Base-by-base conservation (phyloP, 2,888 invertebrate species). In the Meloe dianella region DNA sequence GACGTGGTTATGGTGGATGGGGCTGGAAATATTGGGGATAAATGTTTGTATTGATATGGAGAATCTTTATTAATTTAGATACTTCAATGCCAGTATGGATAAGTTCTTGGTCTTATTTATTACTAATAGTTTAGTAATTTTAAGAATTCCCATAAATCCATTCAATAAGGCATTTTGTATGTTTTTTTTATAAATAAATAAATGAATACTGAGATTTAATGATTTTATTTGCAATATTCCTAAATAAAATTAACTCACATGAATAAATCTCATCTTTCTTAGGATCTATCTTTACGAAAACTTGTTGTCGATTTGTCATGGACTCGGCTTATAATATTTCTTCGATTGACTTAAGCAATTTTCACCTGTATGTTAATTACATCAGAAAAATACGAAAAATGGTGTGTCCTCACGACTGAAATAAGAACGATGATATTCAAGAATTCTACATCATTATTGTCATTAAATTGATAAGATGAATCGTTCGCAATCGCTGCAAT, bases 1-100 rank as follows among this genome's bases (percentile, higher is more conserved):
- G 74, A 38, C 60, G 65, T 29, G 72, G 73, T 14, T 71, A 66
- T 61, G 72, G 73, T 30, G 71, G 71, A 1, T 71, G 70, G 17
- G 61, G 73, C 14, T 66, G 73, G 60, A 65, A 56, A 41, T 68
- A 68, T 51, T 68, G 68, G 68, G 63, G 68, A 10, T 68, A 60
- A 62, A 38, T 60, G 22, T 2, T 57, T 41, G 41, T 41, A 41
- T n/a, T 41, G 5, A 30, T 22, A 14, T 12, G 12, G 14, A 22
- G 10, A 10, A 41, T 32, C 38, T 27, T 27, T 27, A 27, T 3
- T 20, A 35, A 32, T 35, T 35, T 35, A 60, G 32, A 10, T 27
- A 54, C 54, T 54, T 27, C 54, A 54, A 54, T 54, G 54, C 54
- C 54, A 54, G 54, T 54, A 54, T 27, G 54, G 54, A 27, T 4